These are phyloP conservation scores for Sternotherus odoratus DNA, from an alignment of 2,797 vertebrate genomes.

Conservation along the genomic window DNA sequence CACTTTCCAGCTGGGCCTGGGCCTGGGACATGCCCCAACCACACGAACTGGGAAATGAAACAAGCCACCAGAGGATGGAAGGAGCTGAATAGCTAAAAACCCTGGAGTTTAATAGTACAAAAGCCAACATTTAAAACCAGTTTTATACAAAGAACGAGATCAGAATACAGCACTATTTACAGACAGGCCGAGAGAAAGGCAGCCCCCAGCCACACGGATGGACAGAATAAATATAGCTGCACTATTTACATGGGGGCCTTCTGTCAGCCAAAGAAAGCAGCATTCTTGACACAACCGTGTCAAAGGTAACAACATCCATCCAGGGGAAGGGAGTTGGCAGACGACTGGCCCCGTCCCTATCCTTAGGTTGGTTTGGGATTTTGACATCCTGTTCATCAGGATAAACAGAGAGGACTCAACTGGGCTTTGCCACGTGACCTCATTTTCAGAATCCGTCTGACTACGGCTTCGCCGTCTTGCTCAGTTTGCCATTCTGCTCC, in stretches of 20 bases:
- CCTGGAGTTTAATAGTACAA: constrained; percentile 44
- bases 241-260: background rate
- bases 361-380: background rate
- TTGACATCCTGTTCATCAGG: background rate
- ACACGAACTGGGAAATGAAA: background rate
- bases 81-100: background rate
- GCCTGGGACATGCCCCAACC: background rate
- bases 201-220: background rate
- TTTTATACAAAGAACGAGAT: background rate
- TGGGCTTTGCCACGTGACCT: background rate
- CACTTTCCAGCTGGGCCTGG: too few species aligned
- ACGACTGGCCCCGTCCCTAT: background rate
- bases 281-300: background rate
- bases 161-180: background rate
- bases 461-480: background rate
- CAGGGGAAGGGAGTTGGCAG: background rate
- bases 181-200: background rate
- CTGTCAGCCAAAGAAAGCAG: background rate
- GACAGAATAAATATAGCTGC: background rate
- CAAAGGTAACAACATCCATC: accelerated
- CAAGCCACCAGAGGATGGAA: background rate
- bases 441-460: background rate
- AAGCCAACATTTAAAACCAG: background rate
- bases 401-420: background rate
- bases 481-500: background rate